Evolutionary conservation across 1,140 invertebrate species (phyloP).

Genomic region (Sarcophaga bullata): DNA sequence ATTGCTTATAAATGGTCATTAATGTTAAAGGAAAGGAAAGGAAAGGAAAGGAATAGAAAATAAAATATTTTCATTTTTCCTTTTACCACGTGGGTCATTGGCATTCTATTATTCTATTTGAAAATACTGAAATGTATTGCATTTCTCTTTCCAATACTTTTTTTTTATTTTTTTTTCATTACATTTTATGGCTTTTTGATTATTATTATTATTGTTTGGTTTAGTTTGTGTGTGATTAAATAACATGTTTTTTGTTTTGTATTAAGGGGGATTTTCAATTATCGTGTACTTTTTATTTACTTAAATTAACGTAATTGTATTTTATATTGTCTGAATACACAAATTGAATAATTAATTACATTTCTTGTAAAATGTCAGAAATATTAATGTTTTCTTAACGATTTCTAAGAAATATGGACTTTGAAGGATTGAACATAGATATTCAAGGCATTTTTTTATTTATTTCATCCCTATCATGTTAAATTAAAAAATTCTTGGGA

Average conservation of each 20-base stretch:
- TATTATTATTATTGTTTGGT: neutral
- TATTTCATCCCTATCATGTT: too few relatives aligned
- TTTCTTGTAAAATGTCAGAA: too few relatives aligned
- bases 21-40: constrained; percentile 19
- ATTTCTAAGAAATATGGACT: too few relatives aligned
- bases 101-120: neutral
- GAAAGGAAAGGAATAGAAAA: constrained; percentile 16
- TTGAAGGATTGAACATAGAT: too few relatives aligned
- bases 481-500: too few relatives aligned
- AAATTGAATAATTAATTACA: too few relatives aligned
- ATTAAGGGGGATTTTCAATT: neutral
- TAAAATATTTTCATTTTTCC: too few relatives aligned
- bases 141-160: neutral
- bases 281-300: neutral
- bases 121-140: neutral
- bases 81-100: constrained; percentile 21
- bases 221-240: constrained; percentile 30
- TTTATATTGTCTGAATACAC: too few relatives aligned
- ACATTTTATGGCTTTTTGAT: constrained; percentile 37
- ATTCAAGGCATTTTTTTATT: too few relatives aligned
- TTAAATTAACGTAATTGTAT: neutral
- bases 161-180: constrained; percentile 18
- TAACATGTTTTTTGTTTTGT: too few relatives aligned
- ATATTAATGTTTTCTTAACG: too few relatives aligned
- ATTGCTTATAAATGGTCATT: neutral